Conservation (phyloP, 2,888 invertebrate species). For the Rhagium mordax region DNA sequence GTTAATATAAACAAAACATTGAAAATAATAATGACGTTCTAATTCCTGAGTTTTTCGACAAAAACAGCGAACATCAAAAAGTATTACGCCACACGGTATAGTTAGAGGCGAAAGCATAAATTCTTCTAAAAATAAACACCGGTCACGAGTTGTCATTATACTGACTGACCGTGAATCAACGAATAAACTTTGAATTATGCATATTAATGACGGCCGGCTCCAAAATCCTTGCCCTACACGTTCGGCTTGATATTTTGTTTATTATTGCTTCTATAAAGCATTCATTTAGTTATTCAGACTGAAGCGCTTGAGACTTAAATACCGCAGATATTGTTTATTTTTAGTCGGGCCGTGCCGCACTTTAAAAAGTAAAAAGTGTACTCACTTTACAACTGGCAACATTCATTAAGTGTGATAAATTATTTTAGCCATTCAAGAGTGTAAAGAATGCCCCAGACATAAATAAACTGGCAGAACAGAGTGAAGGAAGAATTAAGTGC, state of each 20-base stretch:
- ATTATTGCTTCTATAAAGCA: constrained; percentile 5
- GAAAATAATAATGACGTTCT: too few species aligned
- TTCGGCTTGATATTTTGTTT: background rate
- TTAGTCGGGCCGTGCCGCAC: constrained; percentile 1
- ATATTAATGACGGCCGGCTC: background rate
- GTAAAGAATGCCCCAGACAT: constrained; percentile 10
- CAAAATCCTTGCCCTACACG: constrained; percentile 10
- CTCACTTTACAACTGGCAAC: constrained; percentile 10
- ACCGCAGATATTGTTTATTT: constrained; percentile 27
- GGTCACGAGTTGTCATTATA: background rate
- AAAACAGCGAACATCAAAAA: too few species aligned
- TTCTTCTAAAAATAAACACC: background rate
- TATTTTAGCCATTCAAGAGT: constrained; percentile 32
- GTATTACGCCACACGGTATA: too few species aligned
- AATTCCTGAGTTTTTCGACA: too few species aligned
- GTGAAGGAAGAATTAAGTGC: constrained; percentile 20
- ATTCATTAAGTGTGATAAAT: constrained; percentile 33
- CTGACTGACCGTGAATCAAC: background rate
- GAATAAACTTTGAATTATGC: background rate
- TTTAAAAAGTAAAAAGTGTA: constrained; percentile 24
- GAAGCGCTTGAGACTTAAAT: constrained; percentile 23
- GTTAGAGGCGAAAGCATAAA: too few species aligned
- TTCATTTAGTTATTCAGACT: constrained; percentile 7
- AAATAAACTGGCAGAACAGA: constrained; percentile 18
- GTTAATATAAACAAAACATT: too few species aligned